A percentile compares a stretch with the other conserved stretches of the same genome.
Conservation (phyloP, 2,113 vertebrate genomes). For the Hiodon tergisus region DNA sequence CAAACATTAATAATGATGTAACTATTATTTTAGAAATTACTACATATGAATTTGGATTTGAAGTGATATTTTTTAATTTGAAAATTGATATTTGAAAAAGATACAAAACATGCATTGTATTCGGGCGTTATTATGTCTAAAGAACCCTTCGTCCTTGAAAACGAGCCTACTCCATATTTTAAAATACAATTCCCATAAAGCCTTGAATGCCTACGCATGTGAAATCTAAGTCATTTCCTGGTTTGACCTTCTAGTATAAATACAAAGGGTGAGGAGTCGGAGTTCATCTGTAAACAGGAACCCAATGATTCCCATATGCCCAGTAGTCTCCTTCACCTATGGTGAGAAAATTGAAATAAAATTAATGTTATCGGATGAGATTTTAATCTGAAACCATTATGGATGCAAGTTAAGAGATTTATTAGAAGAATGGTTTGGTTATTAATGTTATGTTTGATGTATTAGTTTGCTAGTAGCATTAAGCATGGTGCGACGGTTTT, state of each 20-base stretch:
- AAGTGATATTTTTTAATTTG: no score
- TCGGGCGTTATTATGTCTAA: neutral
- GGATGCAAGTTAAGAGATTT: neutral
- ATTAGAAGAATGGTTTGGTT: slow-evolving; percentile 18
- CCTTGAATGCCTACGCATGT: slow-evolving; percentile 22
- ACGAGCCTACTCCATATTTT: neutral
- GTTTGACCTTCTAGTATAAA: slow-evolving; percentile 47
- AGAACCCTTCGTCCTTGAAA: slow-evolving; percentile 8
- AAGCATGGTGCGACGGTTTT: slow-evolving; percentile 10
- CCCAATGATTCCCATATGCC: slow-evolving; percentile 98
- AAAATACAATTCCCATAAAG: slow-evolving; percentile 35
- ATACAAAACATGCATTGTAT: neutral
- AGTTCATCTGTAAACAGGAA: slow-evolving; percentile 58
- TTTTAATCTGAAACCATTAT: neutral
- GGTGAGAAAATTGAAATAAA: slow-evolving; percentile 67
- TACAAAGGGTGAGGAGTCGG: slow-evolving; percentile 39
- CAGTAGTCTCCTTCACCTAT: slow-evolving; percentile 98
- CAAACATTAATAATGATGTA: no score
- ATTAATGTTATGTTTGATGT: neutral
- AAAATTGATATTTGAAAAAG: neutral
- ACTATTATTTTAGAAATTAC: no score
- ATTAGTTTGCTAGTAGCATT: neutral
- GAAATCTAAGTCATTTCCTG: slow-evolving; percentile 27
- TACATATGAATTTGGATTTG: no score
- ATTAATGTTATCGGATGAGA: neutral